These are phyloP conservation scores for Coregonus sp. DNA, from an alignment of 2,797 vertebrate genomes.

Conservation along the genomic window DNA sequence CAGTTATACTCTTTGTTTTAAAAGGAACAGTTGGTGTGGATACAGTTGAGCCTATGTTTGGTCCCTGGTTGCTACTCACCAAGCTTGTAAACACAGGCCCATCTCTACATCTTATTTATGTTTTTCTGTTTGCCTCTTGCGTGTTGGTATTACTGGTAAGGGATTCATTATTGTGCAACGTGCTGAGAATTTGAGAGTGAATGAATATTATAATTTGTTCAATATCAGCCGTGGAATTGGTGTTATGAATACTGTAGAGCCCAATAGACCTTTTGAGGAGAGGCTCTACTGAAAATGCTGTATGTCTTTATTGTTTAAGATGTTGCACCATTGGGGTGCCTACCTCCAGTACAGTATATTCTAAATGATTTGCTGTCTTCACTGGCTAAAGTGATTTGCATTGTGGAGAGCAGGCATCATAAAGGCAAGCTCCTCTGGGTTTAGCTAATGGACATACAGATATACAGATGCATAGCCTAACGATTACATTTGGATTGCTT, in stretches of 20 bases:
- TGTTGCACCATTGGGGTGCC: neutral
- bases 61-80: neutral
- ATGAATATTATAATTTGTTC: neutral
- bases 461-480: conserved; percentile 36
- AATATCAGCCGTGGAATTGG: neutral
- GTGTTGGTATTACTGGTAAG: neutral
- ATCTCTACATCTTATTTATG: neutral
- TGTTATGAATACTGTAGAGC: neutral
- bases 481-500: conserved; percentile 50
- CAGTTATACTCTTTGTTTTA: neutral
- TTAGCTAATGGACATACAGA: conserved; percentile 50
- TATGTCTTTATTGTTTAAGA: conserved; percentile 11
- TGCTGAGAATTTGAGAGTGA: neutral
- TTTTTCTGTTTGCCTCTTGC: neutral
- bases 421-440: conserved; percentile 47
- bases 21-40: neutral
- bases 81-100: neutral
- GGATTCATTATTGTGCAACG: neutral
- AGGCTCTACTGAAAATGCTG: neutral
- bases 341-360: conserved; percentile 4
- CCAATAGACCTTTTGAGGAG: neutral
- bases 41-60: neutral
- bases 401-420: conserved; percentile 50
- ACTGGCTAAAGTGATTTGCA: conserved; percentile 54
- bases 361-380: conserved; percentile 44